Conservation (phyloP, 1,140 invertebrate genomes). For the Brachionus rotundiformis region DNA sequence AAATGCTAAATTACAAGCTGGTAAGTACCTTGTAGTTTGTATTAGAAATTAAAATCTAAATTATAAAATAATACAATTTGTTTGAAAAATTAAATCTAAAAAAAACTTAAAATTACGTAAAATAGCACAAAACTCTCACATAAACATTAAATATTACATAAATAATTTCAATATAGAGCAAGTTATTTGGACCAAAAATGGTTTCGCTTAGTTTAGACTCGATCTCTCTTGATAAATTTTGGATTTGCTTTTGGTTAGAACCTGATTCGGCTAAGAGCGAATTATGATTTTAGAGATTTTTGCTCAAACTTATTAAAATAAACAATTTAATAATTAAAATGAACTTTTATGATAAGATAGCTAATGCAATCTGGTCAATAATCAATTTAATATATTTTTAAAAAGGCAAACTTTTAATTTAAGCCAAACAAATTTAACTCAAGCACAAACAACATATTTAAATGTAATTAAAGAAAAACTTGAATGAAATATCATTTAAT, state of each 20-base stretch:
- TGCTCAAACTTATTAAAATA: background rate
- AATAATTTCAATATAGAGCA: background rate
- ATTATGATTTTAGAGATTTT: background rate
- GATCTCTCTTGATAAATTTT: background rate
- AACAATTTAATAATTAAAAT: background rate
- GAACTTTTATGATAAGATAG: background rate
- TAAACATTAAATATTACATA: constrained; percentile 1
- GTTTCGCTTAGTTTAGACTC: background rate
- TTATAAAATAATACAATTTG: background rate
- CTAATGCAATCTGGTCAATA: constrained; percentile 12
- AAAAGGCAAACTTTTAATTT: background rate
- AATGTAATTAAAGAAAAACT: constrained; percentile 12
- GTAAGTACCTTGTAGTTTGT: background rate
- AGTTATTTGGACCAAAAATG: background rate
- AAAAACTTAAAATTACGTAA: constrained; percentile 8
- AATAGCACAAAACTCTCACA: background rate
- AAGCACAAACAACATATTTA: constrained; percentile 6
- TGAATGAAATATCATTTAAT: constrained; percentile 4
- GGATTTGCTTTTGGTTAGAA: background rate
- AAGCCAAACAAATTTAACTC: background rate
- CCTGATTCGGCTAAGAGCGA: background rate
- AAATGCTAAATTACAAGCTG: background rate
- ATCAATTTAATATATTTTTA: background rate
- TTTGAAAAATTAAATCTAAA: background rate
- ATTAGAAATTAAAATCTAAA: background rate